Evolutionary conservation across 2,113 vertebrate species (phyloP), one percentile per base, ranked within the genome.

Genomic region (Podiceps cristatus): DNA sequence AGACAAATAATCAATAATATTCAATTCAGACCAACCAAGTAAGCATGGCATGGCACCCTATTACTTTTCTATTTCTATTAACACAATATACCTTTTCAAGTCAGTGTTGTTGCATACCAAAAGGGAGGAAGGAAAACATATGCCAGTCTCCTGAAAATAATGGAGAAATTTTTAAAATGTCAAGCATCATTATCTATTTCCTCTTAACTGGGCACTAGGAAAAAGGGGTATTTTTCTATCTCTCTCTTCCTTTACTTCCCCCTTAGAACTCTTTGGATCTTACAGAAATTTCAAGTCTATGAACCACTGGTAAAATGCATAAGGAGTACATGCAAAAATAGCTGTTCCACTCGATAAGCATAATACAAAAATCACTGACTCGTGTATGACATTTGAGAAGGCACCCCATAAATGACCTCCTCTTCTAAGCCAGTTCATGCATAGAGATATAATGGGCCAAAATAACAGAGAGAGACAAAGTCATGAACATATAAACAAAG

Each of bases 321-420:
- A 87, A 47, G 50, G 44, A 60, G 12, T 22, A 64, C 2, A 40
- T 20, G 47, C 24, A 59, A 91, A 92, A 93, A 77, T 66, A 80
- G 63, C 68, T 68, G 45, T 45, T 85, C 11, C 13, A 53, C 23
- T 73, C 77, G 85, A 10, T 35, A 76, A 87, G 64, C 50, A 45
- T 47, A 69, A 85, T 55, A 90, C 50, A 91, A 92, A 73, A 73
- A 93, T 58, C 90, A 93, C 33, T 87, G 64, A 42, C 29, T 90
- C 0, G 0, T 60, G 59, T 50, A 59, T 25, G 67, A 76, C 44
- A 91, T 79, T 93, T 72, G 77, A 88, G 64, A 74, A 53, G 31
- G 76, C 55, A 87, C 7, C 23, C 27, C 55, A 73, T 40, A 92
- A 89, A 84, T 56, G 25, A 89, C 28, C 40, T 67, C 62, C 28